phyloP scores from a whole-genome alignment of 2,113 vertebrate genomes.

The Mionectes macconnelli region DNA sequence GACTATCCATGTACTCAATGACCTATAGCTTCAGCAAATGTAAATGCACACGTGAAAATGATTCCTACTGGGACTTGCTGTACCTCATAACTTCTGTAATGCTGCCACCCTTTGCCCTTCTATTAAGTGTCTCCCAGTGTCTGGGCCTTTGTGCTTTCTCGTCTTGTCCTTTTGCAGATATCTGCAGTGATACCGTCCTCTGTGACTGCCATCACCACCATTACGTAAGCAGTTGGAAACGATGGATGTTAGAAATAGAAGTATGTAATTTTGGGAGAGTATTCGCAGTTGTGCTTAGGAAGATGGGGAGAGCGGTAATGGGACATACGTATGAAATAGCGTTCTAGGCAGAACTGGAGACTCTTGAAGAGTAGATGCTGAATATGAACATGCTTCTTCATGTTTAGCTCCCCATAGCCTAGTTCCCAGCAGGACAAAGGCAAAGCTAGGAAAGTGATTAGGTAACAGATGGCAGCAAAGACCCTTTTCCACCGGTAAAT shows the following conservation, averaged over 20 bases:
- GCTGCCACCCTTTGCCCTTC: background rate
- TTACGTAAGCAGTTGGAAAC: background rate
- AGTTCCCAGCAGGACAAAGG: background rate
- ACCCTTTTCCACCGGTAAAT: background rate
- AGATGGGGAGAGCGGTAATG: background rate
- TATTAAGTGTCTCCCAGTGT: background rate
- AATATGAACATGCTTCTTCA: background rate
- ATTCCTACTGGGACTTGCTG: background rate
- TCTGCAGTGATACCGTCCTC: background rate
- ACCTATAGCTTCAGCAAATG: background rate
- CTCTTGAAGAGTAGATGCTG: background rate
- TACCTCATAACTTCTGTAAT: background rate
- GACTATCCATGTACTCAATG: background rate
- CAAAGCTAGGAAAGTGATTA: background rate
- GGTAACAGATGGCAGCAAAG: background rate
- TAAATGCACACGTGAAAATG: background rate
- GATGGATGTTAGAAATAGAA: background rate
- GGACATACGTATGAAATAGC: background rate
- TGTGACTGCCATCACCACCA: accelerated
- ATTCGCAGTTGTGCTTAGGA: background rate
- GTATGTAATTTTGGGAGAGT: background rate
- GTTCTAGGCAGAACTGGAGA: background rate
- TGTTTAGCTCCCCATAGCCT: background rate
- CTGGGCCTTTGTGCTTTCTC: background rate
- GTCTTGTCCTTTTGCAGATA: background rate